phyloP scores from a whole-genome alignment of 2,113 vertebrate genomes.

The Telmatochromis brichardi region DNA sequence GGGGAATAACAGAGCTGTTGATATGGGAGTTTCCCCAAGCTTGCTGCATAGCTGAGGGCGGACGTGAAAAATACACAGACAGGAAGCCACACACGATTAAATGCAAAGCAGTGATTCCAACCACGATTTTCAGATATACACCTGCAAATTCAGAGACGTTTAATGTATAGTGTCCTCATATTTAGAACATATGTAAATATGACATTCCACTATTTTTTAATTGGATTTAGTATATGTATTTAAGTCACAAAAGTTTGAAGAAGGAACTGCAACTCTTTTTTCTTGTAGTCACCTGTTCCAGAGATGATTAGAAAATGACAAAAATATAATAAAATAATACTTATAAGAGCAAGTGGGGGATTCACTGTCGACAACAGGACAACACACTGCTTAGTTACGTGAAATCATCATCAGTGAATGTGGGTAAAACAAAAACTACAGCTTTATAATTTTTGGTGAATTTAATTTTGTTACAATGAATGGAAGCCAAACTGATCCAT shows the following conservation, averaged over 20 bases:
- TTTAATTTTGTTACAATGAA: not conserved
- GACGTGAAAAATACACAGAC: slow-evolving; percentile 5
- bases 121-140: not conserved
- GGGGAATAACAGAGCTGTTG: slow-evolving; percentile 10
- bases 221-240: not conserved
- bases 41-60: slow-evolving; percentile 12
- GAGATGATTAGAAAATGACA: not conserved
- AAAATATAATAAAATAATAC: not conserved
- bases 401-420: not conserved
- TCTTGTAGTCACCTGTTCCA: not conserved
- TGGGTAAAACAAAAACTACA: not conserved
- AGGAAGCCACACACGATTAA: not conserved
- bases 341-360: not conserved
- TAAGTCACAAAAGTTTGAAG: not conserved
- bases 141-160: not conserved
- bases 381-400: not conserved
- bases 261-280: not conserved
- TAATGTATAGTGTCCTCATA: not conserved
- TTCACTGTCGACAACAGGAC: not conserved
- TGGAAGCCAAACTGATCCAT: not conserved
- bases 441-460: not conserved
- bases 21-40: slow-evolving; percentile 28
- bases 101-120: not conserved
- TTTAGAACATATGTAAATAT: not conserved
- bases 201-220: not conserved